Percentiles rank a stretch among this genome's conserved stretches.
Evolutionary conservation across 2,797 vertebrate species (phyloP).

Genomic region (Crocodylus rhombifer): DNA sequence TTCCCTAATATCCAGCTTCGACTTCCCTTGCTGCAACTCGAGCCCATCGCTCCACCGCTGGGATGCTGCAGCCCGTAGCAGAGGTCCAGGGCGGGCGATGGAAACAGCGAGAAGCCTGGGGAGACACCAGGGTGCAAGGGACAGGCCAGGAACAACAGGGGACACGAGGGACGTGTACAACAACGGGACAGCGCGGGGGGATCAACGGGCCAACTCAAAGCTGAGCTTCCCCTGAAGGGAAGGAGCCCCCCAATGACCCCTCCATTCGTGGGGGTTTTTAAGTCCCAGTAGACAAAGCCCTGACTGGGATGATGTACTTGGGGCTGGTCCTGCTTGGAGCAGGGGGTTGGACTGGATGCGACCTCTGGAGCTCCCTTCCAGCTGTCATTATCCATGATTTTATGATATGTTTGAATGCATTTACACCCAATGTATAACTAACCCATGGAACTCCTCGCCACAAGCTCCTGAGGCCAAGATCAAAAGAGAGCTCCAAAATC

Average conservation of each 20-base stretch:
- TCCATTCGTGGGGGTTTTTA: too few species aligned
- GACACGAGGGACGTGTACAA: neutral
- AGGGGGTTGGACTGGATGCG: too few species aligned
- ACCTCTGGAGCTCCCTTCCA: too few species aligned
- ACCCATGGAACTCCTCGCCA: neutral
- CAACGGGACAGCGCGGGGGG: neutral
- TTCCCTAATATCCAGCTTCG: too few species aligned
- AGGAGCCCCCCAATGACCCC: neutral
- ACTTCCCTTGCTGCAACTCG: too few species aligned
- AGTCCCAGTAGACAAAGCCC: too few species aligned
- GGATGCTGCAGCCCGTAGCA: accelerated
- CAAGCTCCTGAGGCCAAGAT: neutral
- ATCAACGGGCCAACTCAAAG: neutral
- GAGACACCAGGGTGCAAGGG: neutral
- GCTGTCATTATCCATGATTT: too few species aligned
- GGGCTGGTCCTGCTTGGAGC: too few species aligned
- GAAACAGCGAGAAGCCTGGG: accelerated
- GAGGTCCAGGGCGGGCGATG: accelerated
- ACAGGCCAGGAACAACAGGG: neutral
- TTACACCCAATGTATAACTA: neutral
- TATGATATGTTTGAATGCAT: neutral
- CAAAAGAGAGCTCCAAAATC: neutral
- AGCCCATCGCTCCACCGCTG: too few species aligned
- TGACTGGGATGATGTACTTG: too few species aligned
- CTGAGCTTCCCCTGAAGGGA: neutral